Evolutionary conservation across 2,888 invertebrate species (phyloP).

Genomic region (Oligia latruncula): DNA sequence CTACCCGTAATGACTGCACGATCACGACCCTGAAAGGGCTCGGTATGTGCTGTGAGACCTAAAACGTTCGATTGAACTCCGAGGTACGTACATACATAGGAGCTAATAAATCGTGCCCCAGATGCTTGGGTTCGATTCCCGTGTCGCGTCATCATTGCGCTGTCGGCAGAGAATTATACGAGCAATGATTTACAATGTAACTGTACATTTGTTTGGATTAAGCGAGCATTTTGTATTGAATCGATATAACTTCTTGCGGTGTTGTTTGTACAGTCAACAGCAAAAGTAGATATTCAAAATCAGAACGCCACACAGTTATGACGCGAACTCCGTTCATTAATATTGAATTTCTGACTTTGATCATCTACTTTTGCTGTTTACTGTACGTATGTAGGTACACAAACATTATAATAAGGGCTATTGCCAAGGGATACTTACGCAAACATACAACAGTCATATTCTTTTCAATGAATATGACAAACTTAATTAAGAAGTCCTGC

Average conservation of each 20-base stretch:
- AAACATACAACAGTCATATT: no score
- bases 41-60: neutral
- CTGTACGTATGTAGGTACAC: neutral
- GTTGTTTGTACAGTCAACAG: neutral
- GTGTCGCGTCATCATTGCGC: slow-evolving; percentile 71
- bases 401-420: neutral
- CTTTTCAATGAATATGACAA: neutral
- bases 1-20: no score
- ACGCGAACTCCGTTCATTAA: no score
- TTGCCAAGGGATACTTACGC: no score
- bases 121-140: slow-evolving; percentile 68
- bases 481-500: no score
- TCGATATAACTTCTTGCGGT: slow-evolving; percentile 17
- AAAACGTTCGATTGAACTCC: slow-evolving; percentile 33
- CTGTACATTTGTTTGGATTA: slow-evolving; percentile 55
- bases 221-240: slow-evolving; percentile 44
- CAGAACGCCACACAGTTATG: no score
- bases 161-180: slow-evolving; percentile 67
- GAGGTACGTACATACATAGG: slow-evolving; percentile 41
- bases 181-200: slow-evolving; percentile 64
- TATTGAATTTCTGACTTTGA: no score
- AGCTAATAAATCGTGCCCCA: slow-evolving; percentile 67
- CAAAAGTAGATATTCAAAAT: no score
- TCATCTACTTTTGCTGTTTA: no score
- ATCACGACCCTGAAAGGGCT: neutral